Conservation (phyloP, 2,113 vertebrate species). For the Cephalopholis sonnerati region DNA sequence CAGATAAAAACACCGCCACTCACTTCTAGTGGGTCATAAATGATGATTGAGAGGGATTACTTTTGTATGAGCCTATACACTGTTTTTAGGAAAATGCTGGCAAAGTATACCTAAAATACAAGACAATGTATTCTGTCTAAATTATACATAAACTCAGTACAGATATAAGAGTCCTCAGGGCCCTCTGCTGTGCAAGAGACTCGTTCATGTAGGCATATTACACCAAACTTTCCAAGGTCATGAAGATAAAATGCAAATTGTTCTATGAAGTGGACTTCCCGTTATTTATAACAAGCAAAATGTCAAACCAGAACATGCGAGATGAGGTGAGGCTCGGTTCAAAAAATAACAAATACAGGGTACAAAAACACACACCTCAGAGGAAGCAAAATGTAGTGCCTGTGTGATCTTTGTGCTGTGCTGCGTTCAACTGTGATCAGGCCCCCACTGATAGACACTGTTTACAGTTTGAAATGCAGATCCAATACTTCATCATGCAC, state of each 20-base stretch:
- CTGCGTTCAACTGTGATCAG: constrained; percentile 40
- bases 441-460: neutral
- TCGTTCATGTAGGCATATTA: constrained; percentile 31
- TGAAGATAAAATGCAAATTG: constrained; percentile 39
- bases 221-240: constrained; percentile 33
- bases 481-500: constrained; percentile 23
- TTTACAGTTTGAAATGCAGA: constrained; percentile 63
- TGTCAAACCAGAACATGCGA: constrained; percentile 28
- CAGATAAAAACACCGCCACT: no score
- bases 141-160: neutral
- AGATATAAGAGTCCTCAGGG: neutral
- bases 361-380: constrained; percentile 14
- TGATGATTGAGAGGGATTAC: no score
- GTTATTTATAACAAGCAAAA: constrained; percentile 53
- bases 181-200: constrained; percentile 8
- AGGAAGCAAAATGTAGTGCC: constrained; percentile 10
- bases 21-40: no score
- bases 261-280: constrained; percentile 17
- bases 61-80: no score
- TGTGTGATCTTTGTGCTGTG: constrained; percentile 28
- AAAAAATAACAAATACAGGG: constrained; percentile 55
- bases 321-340: constrained; percentile 10
- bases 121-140: neutral
- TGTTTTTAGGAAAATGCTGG: no score
- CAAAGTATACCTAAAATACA: neutral